Conservation (phyloP, 2,113 vertebrate genomes). For the Charina bottae region DNA sequence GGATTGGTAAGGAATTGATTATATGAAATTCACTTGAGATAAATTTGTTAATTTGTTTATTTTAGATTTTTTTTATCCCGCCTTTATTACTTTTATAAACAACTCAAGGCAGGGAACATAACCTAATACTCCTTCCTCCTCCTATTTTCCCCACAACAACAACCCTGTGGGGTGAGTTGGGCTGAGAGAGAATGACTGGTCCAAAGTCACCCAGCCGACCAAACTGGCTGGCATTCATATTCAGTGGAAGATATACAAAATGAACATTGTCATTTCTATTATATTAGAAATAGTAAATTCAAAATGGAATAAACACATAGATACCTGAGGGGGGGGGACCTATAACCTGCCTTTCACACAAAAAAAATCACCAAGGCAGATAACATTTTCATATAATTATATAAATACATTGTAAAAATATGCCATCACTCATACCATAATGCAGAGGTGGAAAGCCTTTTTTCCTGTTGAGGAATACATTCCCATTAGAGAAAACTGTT, state of each 20-base stretch:
- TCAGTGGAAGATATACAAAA: neutral
- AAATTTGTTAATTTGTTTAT: too few relatives aligned
- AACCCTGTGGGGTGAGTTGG: too few relatives aligned
- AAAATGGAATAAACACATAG: neutral
- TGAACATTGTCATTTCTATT: neutral
- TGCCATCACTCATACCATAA: neutral
- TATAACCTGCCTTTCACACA: neutral
- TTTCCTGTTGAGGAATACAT: neutral
- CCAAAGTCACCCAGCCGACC: too few relatives aligned
- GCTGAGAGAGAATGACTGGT: too few relatives aligned
- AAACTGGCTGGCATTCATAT: neutral
- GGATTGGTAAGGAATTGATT: neutral
- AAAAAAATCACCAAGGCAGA: neutral
- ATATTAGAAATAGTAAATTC: neutral
- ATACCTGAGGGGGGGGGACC: neutral
- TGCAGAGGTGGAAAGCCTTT: neutral
- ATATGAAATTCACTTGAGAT: neutral
- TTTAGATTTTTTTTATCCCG: too few relatives aligned
- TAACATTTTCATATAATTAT: neutral
- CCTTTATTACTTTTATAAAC: too few relatives aligned
- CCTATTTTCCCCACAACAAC: too few relatives aligned
- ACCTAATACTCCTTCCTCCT: too few relatives aligned
- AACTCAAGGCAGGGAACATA: too few relatives aligned
- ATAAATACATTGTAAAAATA: neutral
- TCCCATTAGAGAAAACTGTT: neutral